A percentile compares a stretch with the other conserved stretches of the same genome.
Conservation (phyloP, 2,113 vertebrate genomes). For the Telmatochromis sp. region DNA sequence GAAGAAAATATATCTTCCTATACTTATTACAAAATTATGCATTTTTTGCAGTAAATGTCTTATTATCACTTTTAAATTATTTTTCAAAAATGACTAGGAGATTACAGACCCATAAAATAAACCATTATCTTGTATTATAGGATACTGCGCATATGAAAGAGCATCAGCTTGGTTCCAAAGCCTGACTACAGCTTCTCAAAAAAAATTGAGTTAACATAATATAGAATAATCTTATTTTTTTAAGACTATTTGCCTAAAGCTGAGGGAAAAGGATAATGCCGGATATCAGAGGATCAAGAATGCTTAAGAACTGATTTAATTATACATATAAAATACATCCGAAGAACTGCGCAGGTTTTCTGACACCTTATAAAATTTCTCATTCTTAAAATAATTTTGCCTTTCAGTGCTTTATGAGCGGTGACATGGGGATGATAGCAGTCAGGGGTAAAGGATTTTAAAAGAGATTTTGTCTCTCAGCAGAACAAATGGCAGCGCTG, state of each 20-base stretch:
- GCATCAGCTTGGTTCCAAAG: neutral
- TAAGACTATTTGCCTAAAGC: neutral
- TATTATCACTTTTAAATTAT: neutral
- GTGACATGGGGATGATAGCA: neutral
- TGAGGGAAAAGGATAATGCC: neutral
- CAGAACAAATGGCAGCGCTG: slow-evolving; percentile 1
- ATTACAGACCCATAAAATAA: neutral
- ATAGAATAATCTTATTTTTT: neutral
- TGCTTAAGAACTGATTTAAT: neutral
- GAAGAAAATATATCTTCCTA: neutral
- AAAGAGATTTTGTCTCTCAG: neutral
- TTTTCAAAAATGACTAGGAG: neutral
- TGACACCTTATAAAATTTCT: neutral
- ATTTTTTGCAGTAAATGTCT: neutral
- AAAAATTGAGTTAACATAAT: neutral
- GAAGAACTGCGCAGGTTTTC: neutral
- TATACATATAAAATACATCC: neutral
- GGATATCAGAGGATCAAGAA: neutral
- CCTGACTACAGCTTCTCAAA: neutral
- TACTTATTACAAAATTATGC: neutral
- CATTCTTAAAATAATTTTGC: neutral
- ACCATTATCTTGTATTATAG: neutral
- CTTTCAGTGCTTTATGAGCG: neutral
- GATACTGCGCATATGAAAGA: neutral
- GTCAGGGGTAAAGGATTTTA: neutral